phyloP scores from a whole-genome alignment of 1,140 invertebrate species.

The Archivesica marissinica region DNA sequence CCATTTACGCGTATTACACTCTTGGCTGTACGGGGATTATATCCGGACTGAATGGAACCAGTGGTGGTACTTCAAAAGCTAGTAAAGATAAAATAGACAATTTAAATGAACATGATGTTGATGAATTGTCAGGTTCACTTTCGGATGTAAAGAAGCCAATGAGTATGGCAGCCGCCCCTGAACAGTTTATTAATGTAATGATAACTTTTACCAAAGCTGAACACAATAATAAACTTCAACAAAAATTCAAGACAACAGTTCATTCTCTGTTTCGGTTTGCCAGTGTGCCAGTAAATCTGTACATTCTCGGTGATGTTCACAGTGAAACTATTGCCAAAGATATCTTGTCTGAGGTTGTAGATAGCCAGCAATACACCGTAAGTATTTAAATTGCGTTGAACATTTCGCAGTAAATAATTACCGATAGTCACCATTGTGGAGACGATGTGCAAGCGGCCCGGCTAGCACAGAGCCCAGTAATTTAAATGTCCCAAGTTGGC shows the following conservation, averaged over 20 bases:
- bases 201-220: slow-evolving; percentile 87
- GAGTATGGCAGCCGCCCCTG: not conserved
- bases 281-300: slow-evolving; percentile 86
- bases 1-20: not conserved
- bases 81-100: not conserved
- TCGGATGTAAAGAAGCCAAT: not conserved
- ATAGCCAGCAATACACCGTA: slow-evolving; percentile 80
- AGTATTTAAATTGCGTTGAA: too few species aligned
- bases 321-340: slow-evolving; percentile 87
- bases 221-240: slow-evolving; percentile 86
- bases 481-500: too few species aligned
- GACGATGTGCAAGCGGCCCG: too few species aligned
- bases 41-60: slow-evolving; percentile 1
- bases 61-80: not conserved
- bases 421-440: too few species aligned
- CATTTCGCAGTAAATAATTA: too few species aligned
- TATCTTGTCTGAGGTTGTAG: slow-evolving; percentile 85
- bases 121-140: slow-evolving; percentile 27
- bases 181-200: slow-evolving; percentile 74
- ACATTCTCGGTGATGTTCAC: slow-evolving; percentile 88
- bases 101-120: not conserved
- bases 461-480: too few species aligned
- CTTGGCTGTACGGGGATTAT: not conserved
- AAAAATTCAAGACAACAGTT: slow-evolving; percentile 87
- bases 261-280: slow-evolving; percentile 86